phyloP scores from a whole-genome alignment of 2,797 vertebrate species.

The Onychomys leucogaster region DNA sequence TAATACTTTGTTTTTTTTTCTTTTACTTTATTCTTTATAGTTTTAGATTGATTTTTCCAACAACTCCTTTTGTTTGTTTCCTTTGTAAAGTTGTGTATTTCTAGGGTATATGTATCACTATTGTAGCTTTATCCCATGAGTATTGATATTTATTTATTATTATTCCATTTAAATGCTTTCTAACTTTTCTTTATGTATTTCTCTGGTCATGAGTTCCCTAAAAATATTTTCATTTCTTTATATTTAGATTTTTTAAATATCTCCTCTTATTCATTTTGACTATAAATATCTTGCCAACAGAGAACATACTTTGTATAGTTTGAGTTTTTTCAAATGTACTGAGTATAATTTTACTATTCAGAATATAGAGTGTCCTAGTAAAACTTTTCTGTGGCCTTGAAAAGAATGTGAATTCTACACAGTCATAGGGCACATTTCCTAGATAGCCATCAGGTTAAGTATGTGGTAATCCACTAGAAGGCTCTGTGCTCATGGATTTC shows the following conservation, averaged over 20 bases:
- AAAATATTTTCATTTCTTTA: neutral
- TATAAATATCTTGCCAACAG: slow-evolving; percentile 41
- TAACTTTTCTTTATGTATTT: neutral
- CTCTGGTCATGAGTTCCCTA: neutral
- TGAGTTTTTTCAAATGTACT: slow-evolving; percentile 22
- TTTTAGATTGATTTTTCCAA: neutral
- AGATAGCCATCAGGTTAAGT: neutral
- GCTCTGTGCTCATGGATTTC: neutral
- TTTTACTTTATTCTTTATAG: neutral
- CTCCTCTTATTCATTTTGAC: slow-evolving; percentile 31
- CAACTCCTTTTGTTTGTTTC: neutral
- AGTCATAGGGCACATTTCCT: neutral
- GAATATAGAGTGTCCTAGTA: slow-evolving; percentile 24
- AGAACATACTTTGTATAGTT: slow-evolving; percentile 30
- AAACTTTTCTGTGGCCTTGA: slow-evolving; percentile 24
- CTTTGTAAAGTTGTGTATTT: neutral
- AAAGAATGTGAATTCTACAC: neutral
- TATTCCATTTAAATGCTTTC: neutral
- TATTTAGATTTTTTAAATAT: slow-evolving; percentile 55
- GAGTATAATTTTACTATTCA: slow-evolving; percentile 39
- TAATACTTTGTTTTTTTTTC: neutral
- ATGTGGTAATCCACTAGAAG: neutral
- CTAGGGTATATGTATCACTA: neutral
- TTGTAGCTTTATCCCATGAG: neutral
- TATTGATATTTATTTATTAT: neutral